A percentile compares a stretch with the other conserved stretches of the same genome.
phyloP scores from a whole-genome alignment of 2,113 vertebrate genomes.

The Calidris pygmaea region DNA sequence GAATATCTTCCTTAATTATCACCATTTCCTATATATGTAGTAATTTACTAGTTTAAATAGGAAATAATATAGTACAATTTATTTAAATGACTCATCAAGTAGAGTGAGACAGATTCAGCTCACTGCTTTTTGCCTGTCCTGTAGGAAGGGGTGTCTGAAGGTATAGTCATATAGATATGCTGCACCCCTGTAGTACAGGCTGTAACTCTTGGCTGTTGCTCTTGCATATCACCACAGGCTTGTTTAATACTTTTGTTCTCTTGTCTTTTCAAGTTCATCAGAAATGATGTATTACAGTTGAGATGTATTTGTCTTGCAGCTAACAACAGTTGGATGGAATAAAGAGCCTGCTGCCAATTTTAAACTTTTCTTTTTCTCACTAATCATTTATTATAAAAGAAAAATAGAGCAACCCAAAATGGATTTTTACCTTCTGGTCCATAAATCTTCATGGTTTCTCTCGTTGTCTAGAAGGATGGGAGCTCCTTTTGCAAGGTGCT shows the following conservation, averaged over 20 bases:
- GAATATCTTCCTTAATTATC: constrained; percentile 9
- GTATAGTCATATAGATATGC: neutral
- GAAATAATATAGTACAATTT: neutral
- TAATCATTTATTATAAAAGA: constrained; percentile 47
- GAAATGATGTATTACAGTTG: neutral
- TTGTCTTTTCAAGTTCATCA: neutral
- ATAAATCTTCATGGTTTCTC: constrained; percentile 24
- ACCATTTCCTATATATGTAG: neutral
- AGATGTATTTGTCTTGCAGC: constrained; percentile 30
- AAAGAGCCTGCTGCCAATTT: constrained; percentile 31
- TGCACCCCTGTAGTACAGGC: neutral
- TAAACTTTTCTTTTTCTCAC: constrained; percentile 5
- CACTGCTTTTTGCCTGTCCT: neutral
- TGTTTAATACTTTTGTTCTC: neutral
- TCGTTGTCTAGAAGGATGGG: neutral
- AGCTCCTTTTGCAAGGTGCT: neutral
- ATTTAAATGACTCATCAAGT: neutral
- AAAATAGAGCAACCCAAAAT: constrained; percentile 32
- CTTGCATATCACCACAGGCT: neutral
- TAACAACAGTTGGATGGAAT: neutral
- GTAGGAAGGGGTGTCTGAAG: neutral
- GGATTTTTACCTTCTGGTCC: neutral
- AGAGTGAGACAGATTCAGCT: neutral
- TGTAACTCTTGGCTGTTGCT: neutral
- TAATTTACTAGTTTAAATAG: neutral